Evolutionary conservation across 2,113 vertebrate species (phyloP).

Genomic region (Neodontobutis hainanensis): DNA sequence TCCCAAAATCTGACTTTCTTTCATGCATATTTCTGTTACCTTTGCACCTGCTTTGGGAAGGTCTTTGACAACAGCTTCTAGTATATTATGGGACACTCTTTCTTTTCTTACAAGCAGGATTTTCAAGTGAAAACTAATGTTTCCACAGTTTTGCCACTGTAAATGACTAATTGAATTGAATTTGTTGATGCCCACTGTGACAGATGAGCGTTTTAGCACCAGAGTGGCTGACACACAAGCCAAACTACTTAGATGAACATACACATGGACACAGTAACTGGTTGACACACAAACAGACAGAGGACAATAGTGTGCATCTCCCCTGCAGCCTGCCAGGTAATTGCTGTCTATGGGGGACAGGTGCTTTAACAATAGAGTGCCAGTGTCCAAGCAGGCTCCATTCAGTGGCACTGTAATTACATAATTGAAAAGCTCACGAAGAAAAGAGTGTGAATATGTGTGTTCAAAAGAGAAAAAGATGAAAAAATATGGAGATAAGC

Average conservation of each 20-base stretch:
- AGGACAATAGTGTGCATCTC: conserved; percentile 67
- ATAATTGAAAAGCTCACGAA: conserved; percentile 77
- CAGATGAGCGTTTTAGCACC: not conserved
- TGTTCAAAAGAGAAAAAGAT: not conserved
- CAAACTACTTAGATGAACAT: conserved; percentile 1
- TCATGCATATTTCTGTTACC: no score
- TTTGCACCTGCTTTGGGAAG: no score
- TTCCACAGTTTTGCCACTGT: no score
- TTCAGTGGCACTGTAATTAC: conserved; percentile 76
- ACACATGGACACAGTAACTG: not conserved
- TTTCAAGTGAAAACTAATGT: no score
- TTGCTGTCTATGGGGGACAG: conserved; percentile 76
- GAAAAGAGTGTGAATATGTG: conserved; percentile 25
- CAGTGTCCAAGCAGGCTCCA: conserved; percentile 68
- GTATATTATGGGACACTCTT: no score
- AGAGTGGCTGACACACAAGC: not conserved
- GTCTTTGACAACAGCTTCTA: no score
- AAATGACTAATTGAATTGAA: not conserved
- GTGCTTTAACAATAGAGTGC: conserved; percentile 72
- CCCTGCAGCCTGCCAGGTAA: conserved; percentile 74
- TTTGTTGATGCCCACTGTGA: not conserved
- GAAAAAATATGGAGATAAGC: conserved; percentile 43
- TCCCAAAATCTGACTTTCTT: no score
- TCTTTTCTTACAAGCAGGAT: no score
- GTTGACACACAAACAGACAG: conserved; percentile 25